Base-by-base conservation (phyloP, 2,888 invertebrate genomes). In the Andrena praecox region DNA sequence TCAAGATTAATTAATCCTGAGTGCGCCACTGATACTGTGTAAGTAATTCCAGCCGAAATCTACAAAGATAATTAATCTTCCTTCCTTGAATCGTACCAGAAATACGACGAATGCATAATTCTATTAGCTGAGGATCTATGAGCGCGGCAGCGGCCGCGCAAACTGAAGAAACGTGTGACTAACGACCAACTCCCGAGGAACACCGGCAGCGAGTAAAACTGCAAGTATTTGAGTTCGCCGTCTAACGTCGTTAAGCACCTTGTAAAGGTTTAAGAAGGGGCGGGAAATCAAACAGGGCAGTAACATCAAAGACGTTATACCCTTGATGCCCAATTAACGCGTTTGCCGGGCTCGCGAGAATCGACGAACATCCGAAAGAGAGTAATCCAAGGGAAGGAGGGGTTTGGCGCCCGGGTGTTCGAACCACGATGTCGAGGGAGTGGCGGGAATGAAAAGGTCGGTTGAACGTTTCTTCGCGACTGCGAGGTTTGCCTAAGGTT, bases 251-350 rank as follows among this genome's bases (percentile, higher is more conserved):
- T 79, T 72, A 63, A 68, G 68, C 80, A 35, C 56, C 63, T 42
- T 24, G 24, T 16, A 35, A 68, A 68, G 27, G 48, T 50, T 16
- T 50, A 78, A 77, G 69, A 69, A 60, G 72, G 42, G 50, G 7
- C 35, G 33, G 12, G 27, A 67, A 79, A 80, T 80, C 80, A 80
- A 81, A 64, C 74, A 73, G 54, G 31, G 24, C 56, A 12, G 50
- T 33, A 52, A 80, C 59, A 81, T 80, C 81, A 81, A 81, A 81
- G 80, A 35, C 64, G 54, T 29, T 35, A 59, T 50, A 54, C 60
- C 73, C 73, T 64, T 66, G 80, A 81, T 66, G 52, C 64, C 64
- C 69, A 81, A 81, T 81, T 80, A 81, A 80, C 69, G 69, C 69
- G 80, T 81, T 81, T 81, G 50, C 68, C 50, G 48, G 69, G 69